A percentile compares a stretch with the other conserved stretches of the same genome.
Evolutionary conservation across 2,113 vertebrate genomes (phyloP).

Genomic region (Vireo altiloquus): DNA sequence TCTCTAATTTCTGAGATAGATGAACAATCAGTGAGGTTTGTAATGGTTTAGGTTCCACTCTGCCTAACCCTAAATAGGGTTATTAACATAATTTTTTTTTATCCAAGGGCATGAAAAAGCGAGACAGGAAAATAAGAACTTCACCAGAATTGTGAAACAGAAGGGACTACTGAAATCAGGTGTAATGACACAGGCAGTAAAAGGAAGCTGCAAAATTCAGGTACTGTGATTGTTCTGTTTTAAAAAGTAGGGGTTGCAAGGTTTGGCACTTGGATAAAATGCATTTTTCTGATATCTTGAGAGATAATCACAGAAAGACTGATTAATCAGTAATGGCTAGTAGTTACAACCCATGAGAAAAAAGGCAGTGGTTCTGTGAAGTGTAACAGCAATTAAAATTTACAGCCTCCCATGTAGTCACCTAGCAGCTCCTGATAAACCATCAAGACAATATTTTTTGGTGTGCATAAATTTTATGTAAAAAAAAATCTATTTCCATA

Average conservation of each 20-base stretch:
- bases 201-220: not conserved
- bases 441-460: not conserved
- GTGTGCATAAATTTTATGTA: not conserved
- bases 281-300: not conserved
- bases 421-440: not conserved
- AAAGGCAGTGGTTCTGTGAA: not conserved
- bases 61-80: not conserved
- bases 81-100: not conserved
- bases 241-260: not conserved
- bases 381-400: not conserved
- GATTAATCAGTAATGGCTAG: not conserved
- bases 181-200: not conserved
- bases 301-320: not conserved
- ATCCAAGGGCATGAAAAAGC: not conserved
- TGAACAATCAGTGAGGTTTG: not conserved
- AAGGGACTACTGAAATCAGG: not conserved
- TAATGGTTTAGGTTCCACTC: not conserved
- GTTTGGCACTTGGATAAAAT: not conserved
- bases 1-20: not conserved
- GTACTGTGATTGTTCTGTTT: not conserved
- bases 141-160: not conserved
- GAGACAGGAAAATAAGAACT: not conserved
- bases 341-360: not conserved
- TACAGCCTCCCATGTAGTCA: not conserved
- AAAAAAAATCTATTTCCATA: not conserved